Conservation (phyloP, 1,140 invertebrate species). For the Sycophaga agraensis region DNA sequence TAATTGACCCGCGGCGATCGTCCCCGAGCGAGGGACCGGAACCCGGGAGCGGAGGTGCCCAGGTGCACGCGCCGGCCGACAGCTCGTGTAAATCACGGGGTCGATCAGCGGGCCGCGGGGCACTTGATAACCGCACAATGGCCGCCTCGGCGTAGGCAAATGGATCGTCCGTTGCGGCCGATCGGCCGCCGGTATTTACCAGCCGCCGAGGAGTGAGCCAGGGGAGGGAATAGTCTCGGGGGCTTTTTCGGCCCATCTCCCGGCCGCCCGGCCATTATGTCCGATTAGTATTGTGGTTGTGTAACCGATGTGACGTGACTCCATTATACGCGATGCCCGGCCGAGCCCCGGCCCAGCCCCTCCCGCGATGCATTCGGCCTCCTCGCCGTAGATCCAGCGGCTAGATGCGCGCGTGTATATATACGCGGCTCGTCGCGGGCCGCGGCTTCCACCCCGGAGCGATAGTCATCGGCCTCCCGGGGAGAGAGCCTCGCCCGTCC, state of each 20-base stretch:
- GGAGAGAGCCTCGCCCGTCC: not conserved
- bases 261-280: constrained; percentile 45
- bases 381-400: too few species aligned
- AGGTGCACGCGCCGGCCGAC: constrained; percentile 5
- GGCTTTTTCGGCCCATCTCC: not conserved
- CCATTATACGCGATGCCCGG: constrained; percentile 47
- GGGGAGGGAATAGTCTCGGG: not conserved
- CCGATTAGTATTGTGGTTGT: constrained; percentile 58
- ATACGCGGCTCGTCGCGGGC: too few species aligned
- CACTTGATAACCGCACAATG: too few species aligned
- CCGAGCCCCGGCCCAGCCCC: constrained; percentile 13
- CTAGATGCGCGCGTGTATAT: too few species aligned
- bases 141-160: too few species aligned
- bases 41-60: not conserved
- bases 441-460: too few species aligned
- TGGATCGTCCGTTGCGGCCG: too few species aligned
- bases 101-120: too few species aligned
- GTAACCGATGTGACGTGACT: constrained; percentile 57
- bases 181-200: too few species aligned
- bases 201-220: too few species aligned
- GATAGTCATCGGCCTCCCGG: not conserved
- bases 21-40: too few species aligned
- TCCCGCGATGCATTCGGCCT: not conserved
- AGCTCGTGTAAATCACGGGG: constrained; percentile 7
- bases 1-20: not conserved